Evolutionary conservation across 2,888 invertebrate species (phyloP).

Genomic region (Leptopilina drosophilae): DNA sequence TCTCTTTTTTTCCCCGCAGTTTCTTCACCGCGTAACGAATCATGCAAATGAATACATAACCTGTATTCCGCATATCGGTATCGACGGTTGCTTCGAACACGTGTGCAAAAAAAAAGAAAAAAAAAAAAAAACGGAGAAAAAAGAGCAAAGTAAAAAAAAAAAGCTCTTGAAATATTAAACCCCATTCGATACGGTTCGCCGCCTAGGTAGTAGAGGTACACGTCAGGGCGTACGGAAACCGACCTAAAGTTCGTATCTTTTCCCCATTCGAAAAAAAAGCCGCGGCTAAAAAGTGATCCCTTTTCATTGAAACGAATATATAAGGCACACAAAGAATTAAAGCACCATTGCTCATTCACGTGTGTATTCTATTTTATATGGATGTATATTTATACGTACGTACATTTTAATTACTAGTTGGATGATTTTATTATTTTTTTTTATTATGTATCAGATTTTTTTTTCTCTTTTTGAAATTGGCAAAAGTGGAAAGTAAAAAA

Average conservation of each 20-base stretch:
- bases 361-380: slow-evolving; percentile 41
- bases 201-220: slow-evolving; percentile 42
- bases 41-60: slow-evolving; percentile 28
- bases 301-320: slow-evolving; percentile 47
- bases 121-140: not conserved
- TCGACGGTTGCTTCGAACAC: slow-evolving; percentile 40
- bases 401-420: slow-evolving; percentile 4
- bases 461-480: too few species aligned
- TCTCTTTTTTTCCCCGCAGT: not conserved
- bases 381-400: slow-evolving; percentile 15
- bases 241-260: slow-evolving; percentile 48
- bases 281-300: slow-evolving; percentile 49
- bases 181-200: slow-evolving; percentile 52
- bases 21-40: slow-evolving; percentile 27
- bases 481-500: too few species aligned
- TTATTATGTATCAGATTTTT: too few species aligned
- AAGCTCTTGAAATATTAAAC: slow-evolving; percentile 54
- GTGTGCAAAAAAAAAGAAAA: slow-evolving; percentile 41
- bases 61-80: slow-evolving; percentile 34
- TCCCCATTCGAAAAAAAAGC: slow-evolving; percentile 45
- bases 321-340: slow-evolving; percentile 52
- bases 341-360: slow-evolving; percentile 41
- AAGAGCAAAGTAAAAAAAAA: slow-evolving; percentile 16
- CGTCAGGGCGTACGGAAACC: slow-evolving; percentile 43
- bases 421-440: not conserved